Percentiles rank a stretch among this genome's conserved stretches.
phyloP scores from a whole-genome alignment of 2,113 vertebrate species.

The Paramisgurnus dabryanus region DNA sequence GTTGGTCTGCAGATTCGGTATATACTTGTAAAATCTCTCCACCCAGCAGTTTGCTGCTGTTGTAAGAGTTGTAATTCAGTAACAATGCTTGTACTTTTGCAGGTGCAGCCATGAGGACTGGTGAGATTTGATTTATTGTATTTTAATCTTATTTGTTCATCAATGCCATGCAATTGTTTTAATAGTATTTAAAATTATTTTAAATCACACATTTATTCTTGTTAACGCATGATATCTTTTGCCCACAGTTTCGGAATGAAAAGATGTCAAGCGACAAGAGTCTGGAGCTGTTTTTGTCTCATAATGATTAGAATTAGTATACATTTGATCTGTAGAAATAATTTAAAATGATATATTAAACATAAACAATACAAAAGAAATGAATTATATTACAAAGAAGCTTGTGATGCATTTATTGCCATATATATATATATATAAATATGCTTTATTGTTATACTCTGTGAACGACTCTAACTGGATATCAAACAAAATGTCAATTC shows the following conservation, averaged over 20 bases:
- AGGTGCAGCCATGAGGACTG: constrained; percentile 21
- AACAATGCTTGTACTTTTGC: background rate
- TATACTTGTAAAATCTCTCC: background rate
- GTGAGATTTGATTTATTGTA: constrained; percentile 4
- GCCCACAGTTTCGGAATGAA: background rate
- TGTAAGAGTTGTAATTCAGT: background rate
- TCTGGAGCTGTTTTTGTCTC: background rate
- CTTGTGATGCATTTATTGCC: background rate
- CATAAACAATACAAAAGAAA: background rate
- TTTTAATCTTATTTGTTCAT: background rate
- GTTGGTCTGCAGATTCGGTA: background rate
- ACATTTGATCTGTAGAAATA: background rate
- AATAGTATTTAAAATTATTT: background rate
- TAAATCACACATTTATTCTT: background rate
- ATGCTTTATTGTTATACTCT: background rate
- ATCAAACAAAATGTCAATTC: background rate
- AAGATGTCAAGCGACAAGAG: background rate
- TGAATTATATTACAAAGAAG: background rate
- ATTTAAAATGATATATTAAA: constrained; percentile 8
- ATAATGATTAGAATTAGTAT: constrained; percentile 2
- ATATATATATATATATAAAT: background rate
- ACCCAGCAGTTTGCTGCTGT: background rate
- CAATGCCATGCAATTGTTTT: background rate
- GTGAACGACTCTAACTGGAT: background rate
- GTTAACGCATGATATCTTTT: background rate